Base-by-base conservation (phyloP, 2,888 invertebrate genomes). In the Platycnemis pennipes region DNA sequence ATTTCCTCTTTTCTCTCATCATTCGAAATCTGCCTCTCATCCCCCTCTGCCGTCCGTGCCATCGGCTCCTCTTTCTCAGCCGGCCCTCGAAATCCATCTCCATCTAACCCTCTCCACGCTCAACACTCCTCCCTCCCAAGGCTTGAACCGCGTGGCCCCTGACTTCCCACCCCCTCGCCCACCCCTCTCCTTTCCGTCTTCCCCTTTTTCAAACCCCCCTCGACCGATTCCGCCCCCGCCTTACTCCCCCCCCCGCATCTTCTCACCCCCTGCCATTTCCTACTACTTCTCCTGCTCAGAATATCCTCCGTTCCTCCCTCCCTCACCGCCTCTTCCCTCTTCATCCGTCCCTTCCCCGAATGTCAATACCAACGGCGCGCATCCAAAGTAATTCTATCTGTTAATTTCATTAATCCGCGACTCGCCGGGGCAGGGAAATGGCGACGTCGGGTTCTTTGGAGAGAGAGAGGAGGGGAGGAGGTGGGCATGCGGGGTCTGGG, bases 301-400 rank as follows among this genome's bases (percentile, higher is more conserved):
- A 19, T 56, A n/a, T n/a, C n/a, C n/a, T n/a, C n/a, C n/a, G n/a
- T n/a, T n/a, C n/a, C n/a, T n/a, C n/a, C 87, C n/a, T n/a, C 87
- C 77, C 37, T n/a, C 77, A 26, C 45, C 26, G 22, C 42, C 89
- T 5, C 31, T 42, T 31, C 87, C 56, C 53, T 26, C 31, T 37
- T 44, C n/a, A n/a, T 37, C 37, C 88, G 45, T 56, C 85, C 85
- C 42, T 45, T 31, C 46, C n/a, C 42, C 91, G 94, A 89, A 94
- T 94, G 94, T 94, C 94, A 94, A 94, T 94, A 94, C 94, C 94
- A 94, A 88, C 94, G 91, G 94, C 49, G 94, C 94, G 88, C 94
- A 94, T 94, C 94, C 85, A 89, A 94, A 94, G 94, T 94, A 94
- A 94, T 94, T 94, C 94, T 94, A 94, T 94, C 94, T 94, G 94